phyloP scores from a whole-genome alignment of 92 coral and sea anemone genomes.

The Virgularia gustaviana region DNA sequence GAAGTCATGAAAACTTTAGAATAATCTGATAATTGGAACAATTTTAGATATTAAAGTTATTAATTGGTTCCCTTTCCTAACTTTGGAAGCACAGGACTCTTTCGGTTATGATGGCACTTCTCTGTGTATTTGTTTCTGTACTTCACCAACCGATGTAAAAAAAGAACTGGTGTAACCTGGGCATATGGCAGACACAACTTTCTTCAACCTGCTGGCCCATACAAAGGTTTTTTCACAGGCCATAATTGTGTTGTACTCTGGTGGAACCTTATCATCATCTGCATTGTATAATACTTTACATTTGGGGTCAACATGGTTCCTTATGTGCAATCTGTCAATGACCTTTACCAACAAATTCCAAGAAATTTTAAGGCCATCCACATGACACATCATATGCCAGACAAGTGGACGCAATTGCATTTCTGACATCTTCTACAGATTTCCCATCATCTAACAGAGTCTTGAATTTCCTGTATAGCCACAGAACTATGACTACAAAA shows the following conservation, averaged over 20 bases:
- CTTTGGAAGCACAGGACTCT: not conserved
- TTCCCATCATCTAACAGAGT: not conserved
- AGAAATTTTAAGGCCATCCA: not conserved
- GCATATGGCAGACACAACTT: not conserved
- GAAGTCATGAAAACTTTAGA: no score
- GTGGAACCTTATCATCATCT: not conserved
- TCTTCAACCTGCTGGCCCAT: not conserved
- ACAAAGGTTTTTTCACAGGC: conserved; percentile 4
- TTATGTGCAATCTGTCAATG: not conserved
- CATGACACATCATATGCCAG: not conserved
- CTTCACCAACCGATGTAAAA: not conserved
- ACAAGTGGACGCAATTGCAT: not conserved
- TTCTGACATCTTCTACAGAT: not conserved
- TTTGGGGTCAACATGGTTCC: no score
- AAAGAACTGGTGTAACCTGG: not conserved
- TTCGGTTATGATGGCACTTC: not conserved
- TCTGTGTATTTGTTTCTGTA: conserved; percentile 2
- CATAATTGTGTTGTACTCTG: not conserved
- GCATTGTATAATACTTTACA: not conserved
- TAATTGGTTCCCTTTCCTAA: not conserved
- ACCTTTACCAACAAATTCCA: not conserved
- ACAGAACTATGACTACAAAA: not conserved
- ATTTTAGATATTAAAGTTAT: not conserved
- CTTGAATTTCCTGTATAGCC: not conserved
- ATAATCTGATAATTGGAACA: no score